phyloP scores from a whole-genome alignment of 2,888 invertebrate species.

The Oxytorus armatus region DNA sequence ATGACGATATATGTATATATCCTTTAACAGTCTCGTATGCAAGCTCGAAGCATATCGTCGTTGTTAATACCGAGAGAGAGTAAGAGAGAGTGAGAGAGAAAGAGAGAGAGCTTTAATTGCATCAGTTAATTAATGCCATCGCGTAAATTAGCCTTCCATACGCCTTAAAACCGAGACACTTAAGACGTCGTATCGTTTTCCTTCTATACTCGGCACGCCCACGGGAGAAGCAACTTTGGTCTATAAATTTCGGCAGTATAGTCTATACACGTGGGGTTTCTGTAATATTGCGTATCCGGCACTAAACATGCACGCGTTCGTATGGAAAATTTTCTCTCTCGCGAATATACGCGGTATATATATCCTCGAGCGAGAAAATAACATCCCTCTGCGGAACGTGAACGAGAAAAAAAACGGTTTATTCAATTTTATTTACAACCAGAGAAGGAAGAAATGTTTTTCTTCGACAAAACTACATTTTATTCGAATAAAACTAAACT shows the following conservation, averaged over 20 bases:
- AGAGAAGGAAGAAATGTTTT: no score
- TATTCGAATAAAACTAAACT: no score
- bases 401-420: no score
- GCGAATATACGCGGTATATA: no score
- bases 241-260: constrained; percentile 58
- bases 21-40: constrained; percentile 16
- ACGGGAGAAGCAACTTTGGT: constrained; percentile 52
- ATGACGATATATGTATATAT: not conserved
- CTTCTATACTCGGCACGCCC: constrained; percentile 40
- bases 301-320: no score
- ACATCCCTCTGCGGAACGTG: no score
- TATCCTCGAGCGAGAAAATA: no score
- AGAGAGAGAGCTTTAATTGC: constrained; percentile 64
- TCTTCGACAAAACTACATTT: no score
- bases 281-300: no score
- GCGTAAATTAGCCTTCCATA: constrained; percentile 66
- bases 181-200: constrained; percentile 52
- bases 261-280: not conserved
- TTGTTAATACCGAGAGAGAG: not conserved
- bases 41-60: constrained; percentile 33
- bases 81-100: not conserved
- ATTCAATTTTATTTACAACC: no score
- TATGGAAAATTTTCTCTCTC: no score
- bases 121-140: constrained; percentile 67
- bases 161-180: constrained; percentile 62